These are phyloP conservation scores for Blastobasis lacticolella DNA, from an alignment of 2,888 invertebrate genomes.

Conservation along the genomic window DNA sequence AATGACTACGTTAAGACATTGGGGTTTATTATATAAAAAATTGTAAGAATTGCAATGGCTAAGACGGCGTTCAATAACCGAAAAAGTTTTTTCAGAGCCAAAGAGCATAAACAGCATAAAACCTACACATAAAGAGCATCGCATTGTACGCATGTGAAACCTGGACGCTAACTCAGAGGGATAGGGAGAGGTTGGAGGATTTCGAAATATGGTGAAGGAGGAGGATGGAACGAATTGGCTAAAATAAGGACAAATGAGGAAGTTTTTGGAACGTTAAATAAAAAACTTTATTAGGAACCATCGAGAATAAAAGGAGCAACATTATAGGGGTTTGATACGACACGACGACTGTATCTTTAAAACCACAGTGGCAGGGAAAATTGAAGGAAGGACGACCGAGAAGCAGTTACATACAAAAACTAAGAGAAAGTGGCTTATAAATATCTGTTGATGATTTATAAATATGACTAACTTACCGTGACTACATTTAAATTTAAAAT, in stretches of 20 bases:
- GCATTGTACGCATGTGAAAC: neutral
- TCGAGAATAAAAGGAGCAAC: neutral
- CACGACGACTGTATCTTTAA: neutral
- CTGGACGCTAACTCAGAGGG: neutral
- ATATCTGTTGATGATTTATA: no score
- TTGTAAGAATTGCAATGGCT: no score
- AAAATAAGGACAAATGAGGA: neutral
- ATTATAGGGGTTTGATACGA: neutral
- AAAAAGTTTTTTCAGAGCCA: no score
- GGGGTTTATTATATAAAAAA: no score
- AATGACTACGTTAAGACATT: no score
- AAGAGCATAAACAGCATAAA: no score
- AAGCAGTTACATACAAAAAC: neutral
- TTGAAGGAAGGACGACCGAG: neutral
- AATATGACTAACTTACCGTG: no score
- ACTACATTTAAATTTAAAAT: no score
- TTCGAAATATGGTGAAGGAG: slow-evolving; percentile 1
- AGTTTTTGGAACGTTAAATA: neutral
- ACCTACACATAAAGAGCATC: neutral
- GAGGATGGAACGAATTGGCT: neutral
- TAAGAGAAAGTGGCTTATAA: neutral
- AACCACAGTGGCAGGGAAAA: neutral
- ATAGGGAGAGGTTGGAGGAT: neutral
- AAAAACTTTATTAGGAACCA: neutral
- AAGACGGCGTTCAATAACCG: no score